Base-by-base conservation (phyloP, 1,140 invertebrate species). In the Hylaeus anthracinus region DNA sequence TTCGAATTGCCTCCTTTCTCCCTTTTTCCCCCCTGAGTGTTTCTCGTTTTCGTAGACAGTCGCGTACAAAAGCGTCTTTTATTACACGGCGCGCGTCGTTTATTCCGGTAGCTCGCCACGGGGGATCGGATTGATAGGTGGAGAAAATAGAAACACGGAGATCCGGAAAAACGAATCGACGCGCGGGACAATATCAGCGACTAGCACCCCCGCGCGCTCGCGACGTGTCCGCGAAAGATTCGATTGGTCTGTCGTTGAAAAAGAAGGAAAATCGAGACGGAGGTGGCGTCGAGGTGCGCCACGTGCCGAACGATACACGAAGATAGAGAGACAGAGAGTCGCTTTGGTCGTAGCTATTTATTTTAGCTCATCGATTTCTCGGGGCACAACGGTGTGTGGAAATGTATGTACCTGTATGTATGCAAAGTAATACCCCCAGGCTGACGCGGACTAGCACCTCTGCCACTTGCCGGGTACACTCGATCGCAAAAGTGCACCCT, bases 321-420 rank as follows among this genome's bases (percentile, higher is more conserved):
- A 37, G 39, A 53, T 15, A 14, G 58, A 26, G 53, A 41, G 45
- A 75, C 15, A 43, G 41, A 67, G 41, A 63, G 70, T 77, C 41
- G 64, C 73, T 85, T 82, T 85, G 79, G 80, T 82, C 84, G 74
- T 79, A 37, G 81, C 51, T 84, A 86, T 86, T 88, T 86, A 86
- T 88, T 88, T 88, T 86, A 86, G 84, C 79, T 88, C 82, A 88
- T 88, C 81, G 86, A 88, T 88, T 88, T 85, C 71, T 65, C 58
- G 55, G 80, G 26, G 72, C 41, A 61, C 60, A 58, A 26, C 73
- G 51, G 51, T 82, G 74, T 82, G 70, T 15, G 51, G 71, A 78
- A 74, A 84, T 74, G 48, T 37, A 85, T 74, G 48, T 37, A 85
- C 6, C 43, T 85, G 79, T 82, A 82, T 86, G 70, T 82, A 86